Evolutionary conservation across 2,797 vertebrate species (phyloP).

Genomic region (Euphonia xanthogaster): DNA sequence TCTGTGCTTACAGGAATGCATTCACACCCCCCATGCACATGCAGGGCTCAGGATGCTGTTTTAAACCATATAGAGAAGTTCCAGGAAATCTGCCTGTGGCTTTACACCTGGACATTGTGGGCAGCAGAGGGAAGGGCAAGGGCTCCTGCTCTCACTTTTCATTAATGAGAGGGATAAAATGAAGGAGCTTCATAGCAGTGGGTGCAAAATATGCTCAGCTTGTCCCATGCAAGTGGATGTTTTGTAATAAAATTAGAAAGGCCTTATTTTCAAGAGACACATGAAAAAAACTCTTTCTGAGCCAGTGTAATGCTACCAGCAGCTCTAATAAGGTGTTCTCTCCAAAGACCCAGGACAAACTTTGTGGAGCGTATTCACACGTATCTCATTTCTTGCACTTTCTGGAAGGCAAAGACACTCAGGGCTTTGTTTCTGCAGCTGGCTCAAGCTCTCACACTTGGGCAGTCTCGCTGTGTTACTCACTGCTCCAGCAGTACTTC

Average conservation of each 20-base stretch:
- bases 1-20: background rate
- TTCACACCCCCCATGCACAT: background rate
- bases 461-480: background rate
- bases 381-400: background rate
- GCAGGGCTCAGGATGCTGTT: background rate
- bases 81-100: background rate
- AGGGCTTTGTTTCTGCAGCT: background rate
- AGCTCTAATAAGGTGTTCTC: background rate
- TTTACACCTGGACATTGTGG: background rate
- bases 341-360: background rate
- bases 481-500: background rate
- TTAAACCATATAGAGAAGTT: background rate
- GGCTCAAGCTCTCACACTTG: background rate
- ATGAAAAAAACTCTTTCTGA: background rate
- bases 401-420: background rate
- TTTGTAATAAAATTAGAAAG: background rate
- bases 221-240: background rate
- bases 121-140: background rate
- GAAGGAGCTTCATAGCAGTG: background rate
- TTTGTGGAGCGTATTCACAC: background rate
- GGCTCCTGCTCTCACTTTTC: background rate
- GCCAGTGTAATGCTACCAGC: background rate
- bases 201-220: background rate
- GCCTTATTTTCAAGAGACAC: background rate
- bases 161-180: background rate